These are phyloP conservation scores for Drosophila funebris DNA, from an alignment of 1,140 invertebrate species.

Conservation along the genomic window DNA sequence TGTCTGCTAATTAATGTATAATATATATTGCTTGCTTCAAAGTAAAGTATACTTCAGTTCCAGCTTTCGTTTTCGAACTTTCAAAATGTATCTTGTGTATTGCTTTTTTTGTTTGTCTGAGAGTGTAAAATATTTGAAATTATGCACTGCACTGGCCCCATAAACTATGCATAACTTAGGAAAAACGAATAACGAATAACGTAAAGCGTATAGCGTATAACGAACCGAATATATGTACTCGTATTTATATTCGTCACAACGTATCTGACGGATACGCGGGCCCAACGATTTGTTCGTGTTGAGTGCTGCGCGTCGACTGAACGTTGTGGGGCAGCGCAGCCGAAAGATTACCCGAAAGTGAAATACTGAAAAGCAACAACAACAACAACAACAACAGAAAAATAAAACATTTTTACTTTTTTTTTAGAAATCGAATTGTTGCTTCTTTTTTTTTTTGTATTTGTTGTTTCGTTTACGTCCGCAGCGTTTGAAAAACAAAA, in stretches of 20 bases:
- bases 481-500: slow-evolving; percentile 50
- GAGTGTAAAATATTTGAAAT: not conserved
- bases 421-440: slow-evolving; percentile 74
- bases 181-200: not conserved
- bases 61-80: not conserved
- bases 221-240: slow-evolving; percentile 66
- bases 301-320: slow-evolving; percentile 81
- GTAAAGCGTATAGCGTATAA: slow-evolving; percentile 29
- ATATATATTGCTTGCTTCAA: not conserved
- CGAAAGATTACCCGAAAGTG: slow-evolving; percentile 55
- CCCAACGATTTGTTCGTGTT: slow-evolving; percentile 76
- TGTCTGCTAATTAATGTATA: slow-evolving; percentile 22
- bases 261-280: slow-evolving; percentile 71
- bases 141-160: slow-evolving; percentile 9
- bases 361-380: slow-evolving; percentile 39
- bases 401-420: not conserved
- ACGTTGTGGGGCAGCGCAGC: slow-evolving; percentile 35
- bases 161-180: slow-evolving; percentile 10
- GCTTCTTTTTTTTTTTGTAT: slow-evolving; percentile 18
- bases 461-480: slow-evolving; percentile 23
- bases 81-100: too few species aligned
- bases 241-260: slow-evolving; percentile 58
- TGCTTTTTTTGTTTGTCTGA: not conserved
- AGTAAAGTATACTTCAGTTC: not conserved
- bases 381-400: slow-evolving; percentile 24